phyloP scores from a whole-genome alignment of 2,888 invertebrate genomes.

The Lydus trimaculatus region DNA sequence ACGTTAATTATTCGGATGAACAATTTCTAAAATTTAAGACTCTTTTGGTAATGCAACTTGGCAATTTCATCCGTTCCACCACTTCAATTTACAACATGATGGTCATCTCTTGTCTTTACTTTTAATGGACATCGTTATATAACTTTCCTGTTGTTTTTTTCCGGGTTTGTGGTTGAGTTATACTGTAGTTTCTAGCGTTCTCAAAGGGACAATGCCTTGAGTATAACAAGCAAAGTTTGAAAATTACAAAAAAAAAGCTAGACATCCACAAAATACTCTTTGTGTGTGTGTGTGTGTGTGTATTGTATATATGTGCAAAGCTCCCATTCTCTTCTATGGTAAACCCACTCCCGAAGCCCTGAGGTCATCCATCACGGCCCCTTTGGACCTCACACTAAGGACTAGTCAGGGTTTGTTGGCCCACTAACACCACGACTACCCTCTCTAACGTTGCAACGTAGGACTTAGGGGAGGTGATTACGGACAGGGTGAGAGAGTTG shows the following conservation, averaged over 20 bases:
- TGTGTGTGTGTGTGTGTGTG: not conserved
- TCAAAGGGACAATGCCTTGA: slow-evolving; percentile 54
- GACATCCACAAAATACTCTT: not conserved
- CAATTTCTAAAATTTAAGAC: not conserved
- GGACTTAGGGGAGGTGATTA: slow-evolving; percentile 17
- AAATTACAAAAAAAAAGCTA: slow-evolving; percentile 24
- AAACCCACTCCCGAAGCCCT: slow-evolving; percentile 49
- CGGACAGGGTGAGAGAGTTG: slow-evolving; percentile 6
- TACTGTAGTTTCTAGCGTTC: slow-evolving; percentile 21
- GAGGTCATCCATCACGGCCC: slow-evolving; percentile 62
- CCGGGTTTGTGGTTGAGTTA: not conserved
- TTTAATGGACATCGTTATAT: not conserved
- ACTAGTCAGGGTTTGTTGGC: slow-evolving; percentile 42
- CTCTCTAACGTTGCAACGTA: slow-evolving; percentile 24
- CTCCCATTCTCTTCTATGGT: slow-evolving; percentile 35
- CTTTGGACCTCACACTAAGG: slow-evolving; percentile 54
- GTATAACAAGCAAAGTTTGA: slow-evolving; percentile 49
- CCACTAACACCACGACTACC: slow-evolving; percentile 40
- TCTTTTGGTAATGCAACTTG: not conserved
- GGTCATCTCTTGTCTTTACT: not conserved
- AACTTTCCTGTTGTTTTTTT: not conserved
- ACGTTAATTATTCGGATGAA: not conserved
- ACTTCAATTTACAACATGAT: not conserved
- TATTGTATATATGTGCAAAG: slow-evolving; percentile 42
- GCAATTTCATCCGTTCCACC: not conserved